These are phyloP conservation scores for Ennomos quercinarius DNA, from an alignment of 2,888 invertebrate species.

Conservation along the genomic window DNA sequence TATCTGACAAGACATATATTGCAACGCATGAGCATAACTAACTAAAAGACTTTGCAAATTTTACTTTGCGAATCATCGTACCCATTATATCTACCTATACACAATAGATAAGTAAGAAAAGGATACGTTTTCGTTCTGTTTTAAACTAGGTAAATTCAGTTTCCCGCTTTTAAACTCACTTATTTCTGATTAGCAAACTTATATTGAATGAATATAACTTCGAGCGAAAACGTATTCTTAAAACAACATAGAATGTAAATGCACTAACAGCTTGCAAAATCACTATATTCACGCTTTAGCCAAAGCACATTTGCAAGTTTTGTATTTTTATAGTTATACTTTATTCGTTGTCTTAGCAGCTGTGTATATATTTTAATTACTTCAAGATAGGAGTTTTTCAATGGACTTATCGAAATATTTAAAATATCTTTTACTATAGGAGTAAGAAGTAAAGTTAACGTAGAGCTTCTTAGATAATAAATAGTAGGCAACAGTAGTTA, in stretches of 20 bases:
- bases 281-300: slow-evolving; percentile 70
- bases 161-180: not conserved
- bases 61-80: slow-evolving; percentile 58
- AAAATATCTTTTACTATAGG: too few species aligned
- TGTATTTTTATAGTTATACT: slow-evolving; percentile 5
- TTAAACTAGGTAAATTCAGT: not conserved
- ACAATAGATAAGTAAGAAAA: slow-evolving; percentile 33
- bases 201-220: not conserved
- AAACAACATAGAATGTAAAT: slow-evolving; percentile 50
- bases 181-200: not conserved
- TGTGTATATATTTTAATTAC: too few species aligned
- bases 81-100: slow-evolving; percentile 27
- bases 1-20: slow-evolving; percentile 63
- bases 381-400: too few species aligned
- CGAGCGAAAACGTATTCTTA: slow-evolving; percentile 61
- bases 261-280: slow-evolving; percentile 81
- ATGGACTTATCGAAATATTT: too few species aligned
- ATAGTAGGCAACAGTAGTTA: not conserved
- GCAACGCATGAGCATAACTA: slow-evolving; percentile 73
- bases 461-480: too few species aligned
- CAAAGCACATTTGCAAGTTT: slow-evolving; percentile 53
- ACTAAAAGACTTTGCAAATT: slow-evolving; percentile 53
- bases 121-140: slow-evolving; percentile 55
- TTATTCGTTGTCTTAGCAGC: not conserved
- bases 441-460: too few species aligned